A percentile compares a stretch with the other conserved stretches of the same genome.
Evolutionary conservation across 2,113 vertebrate genomes (phyloP).

Genomic region (Malurus melanocephalus): DNA sequence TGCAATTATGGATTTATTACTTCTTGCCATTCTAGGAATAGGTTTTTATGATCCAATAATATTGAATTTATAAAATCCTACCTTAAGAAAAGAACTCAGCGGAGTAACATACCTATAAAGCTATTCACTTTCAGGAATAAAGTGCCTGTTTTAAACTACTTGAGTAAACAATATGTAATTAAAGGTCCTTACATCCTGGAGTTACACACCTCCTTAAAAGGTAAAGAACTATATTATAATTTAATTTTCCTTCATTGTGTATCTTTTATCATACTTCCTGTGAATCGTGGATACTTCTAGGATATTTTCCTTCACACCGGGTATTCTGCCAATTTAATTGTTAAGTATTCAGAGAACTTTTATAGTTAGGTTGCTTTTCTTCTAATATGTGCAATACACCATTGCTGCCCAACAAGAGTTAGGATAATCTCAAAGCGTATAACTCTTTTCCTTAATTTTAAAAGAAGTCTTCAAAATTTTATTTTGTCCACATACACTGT

Average conservation of each 20-base stretch:
- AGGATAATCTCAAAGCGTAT: not conserved
- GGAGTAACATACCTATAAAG: not conserved
- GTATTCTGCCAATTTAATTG: not conserved
- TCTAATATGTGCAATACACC: not conserved
- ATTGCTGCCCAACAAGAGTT: not conserved
- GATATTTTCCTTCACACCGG: not conserved
- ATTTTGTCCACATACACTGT: not conserved
- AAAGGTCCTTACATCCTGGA: not conserved
- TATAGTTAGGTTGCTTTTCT: not conserved
- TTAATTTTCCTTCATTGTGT: not conserved
- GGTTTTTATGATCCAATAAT: constrained; percentile 26
- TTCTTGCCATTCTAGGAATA: not conserved
- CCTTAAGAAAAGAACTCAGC: not conserved
- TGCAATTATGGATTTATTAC: constrained; percentile 52
- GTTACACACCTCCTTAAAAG: not conserved
- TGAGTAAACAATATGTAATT: not conserved
- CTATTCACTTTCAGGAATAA: not conserved
- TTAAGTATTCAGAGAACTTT: not conserved
- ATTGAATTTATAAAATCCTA: constrained; percentile 42
- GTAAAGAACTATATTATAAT: not conserved
- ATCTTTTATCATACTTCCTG: not conserved
- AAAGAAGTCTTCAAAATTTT: not conserved
- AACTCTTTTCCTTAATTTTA: not conserved
- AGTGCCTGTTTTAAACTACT: not conserved
- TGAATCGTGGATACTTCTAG: not conserved